These are phyloP conservation scores for Tamias sibiricus DNA, from an alignment of 2,113 vertebrate species.

Conservation along the genomic window DNA sequence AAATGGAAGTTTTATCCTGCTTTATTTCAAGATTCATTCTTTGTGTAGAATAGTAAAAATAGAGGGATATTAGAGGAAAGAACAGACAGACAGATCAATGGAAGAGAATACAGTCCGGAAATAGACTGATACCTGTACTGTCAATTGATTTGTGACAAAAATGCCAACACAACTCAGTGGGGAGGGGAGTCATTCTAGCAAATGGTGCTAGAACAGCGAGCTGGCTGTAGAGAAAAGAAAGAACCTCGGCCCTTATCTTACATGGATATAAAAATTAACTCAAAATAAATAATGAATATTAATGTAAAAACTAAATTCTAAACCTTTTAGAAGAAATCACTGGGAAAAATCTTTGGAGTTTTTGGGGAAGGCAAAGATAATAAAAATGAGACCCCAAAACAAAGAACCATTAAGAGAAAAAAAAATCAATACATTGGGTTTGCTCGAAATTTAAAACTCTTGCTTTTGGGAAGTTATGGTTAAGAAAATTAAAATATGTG, in stretches of 20 bases:
- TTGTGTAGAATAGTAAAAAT: not conserved
- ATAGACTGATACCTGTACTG: not conserved
- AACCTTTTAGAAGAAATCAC: not conserved
- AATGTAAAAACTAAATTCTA: not conserved
- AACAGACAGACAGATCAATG: not conserved
- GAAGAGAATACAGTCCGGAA: not conserved
- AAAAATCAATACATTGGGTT: not conserved
- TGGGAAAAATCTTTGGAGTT: not conserved
- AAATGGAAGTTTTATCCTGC: not conserved
- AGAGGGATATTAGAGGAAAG: not conserved
- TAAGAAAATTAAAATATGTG: not conserved
- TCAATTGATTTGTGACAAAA: not conserved
- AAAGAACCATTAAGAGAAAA: not conserved
- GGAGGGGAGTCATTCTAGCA: not conserved
- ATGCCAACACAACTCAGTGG: not conserved
- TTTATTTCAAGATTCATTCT: not conserved
- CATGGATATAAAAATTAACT: not conserved
- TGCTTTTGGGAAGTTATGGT: not conserved
- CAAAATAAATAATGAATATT: not conserved
- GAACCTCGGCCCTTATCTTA: not conserved
- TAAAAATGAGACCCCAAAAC: not conserved
- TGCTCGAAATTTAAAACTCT: constrained; percentile 33
- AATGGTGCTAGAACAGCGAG: not conserved
- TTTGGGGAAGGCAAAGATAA: not conserved
- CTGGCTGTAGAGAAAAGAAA: not conserved